A percentile compares a stretch with the other conserved stretches of the same genome.
phyloP scores from a whole-genome alignment of 2,888 invertebrate genomes.

The Drosophila rubida region DNA sequence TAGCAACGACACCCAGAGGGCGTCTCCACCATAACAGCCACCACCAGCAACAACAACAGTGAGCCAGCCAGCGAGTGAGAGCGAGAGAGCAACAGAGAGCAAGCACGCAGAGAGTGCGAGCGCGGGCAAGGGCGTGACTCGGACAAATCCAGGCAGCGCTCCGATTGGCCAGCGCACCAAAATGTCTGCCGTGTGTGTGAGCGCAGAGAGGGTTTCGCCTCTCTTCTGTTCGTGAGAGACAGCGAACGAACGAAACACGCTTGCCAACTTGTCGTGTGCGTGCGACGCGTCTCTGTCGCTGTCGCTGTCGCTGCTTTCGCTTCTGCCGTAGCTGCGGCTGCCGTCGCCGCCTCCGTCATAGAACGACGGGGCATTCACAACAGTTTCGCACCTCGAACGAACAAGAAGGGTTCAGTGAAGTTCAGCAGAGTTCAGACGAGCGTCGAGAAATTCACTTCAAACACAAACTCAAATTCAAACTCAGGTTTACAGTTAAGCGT shows the following conservation, averaged over 20 bases:
- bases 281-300: conserved; percentile 18
- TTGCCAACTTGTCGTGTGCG: conserved; percentile 59
- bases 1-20: conserved; percentile 53
- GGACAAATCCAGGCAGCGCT: conserved; percentile 3
- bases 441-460: background rate
- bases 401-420: conserved; percentile 79
- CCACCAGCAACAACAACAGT: conserved; percentile 47
- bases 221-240: conserved; percentile 3
- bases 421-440: conserved; percentile 26
- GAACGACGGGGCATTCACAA: conserved; percentile 68
- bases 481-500: conserved; percentile 14
- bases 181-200: conserved; percentile 40
- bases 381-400: conserved; percentile 84
- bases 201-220: conserved; percentile 5
- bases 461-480: conserved; percentile 15
- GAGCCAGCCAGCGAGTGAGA: conserved; percentile 13
- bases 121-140: conserved; percentile 59
- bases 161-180: conserved; percentile 50
- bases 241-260: background rate
- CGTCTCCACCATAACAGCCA: conserved; percentile 60
- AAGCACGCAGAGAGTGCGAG: conserved; percentile 36
- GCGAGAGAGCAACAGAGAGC: conserved; percentile 13
- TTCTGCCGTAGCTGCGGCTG: too few relatives aligned
- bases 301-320: conserved; percentile 38
- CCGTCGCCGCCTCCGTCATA: conserved; percentile 40